Evolutionary conservation across 2,113 vertebrate species (phyloP), one percentile per base, ranked within the genome.

Genomic region (Cynoglossus semilaevis): DNA sequence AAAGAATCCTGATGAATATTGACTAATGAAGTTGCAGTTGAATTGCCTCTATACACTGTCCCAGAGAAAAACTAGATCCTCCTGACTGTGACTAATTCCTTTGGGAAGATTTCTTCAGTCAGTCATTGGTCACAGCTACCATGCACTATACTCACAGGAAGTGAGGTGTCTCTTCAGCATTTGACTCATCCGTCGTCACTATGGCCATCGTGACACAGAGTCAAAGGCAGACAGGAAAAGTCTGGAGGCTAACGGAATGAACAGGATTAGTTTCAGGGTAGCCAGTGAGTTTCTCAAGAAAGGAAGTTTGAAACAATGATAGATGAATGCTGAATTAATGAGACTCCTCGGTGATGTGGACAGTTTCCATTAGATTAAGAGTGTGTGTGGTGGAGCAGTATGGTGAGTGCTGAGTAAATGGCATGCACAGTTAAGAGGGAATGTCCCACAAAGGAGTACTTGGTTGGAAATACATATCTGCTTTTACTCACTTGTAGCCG

Each of bases 111-210:
- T 43, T 64, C 49, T 34, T 71, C 52, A 74, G 53, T 84, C 66
- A 66, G 55, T 78, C 34, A 56, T 70, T 16, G 9, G 40, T 62
- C 52, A 54, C 29, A 44, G 55, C 58, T 62, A 34, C 65, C 64
- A 66, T 73, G 68, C 72, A 77, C 52, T 34, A 72, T 55, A 51
- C 57, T 68, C 69, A 76, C 77, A 88, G 89, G 86, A 90, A 90
- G 86, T 85, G 84, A 83, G 83, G 80, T 70, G 79, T 84, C 86
- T 86, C 80, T 80, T 42, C 59, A 17, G 52, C 2, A 38, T 65
- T 76, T 89, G 84, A 90, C 77, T 90, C 88, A 86, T 80, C 76
- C 66, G 66, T 81, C 73, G 82, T 87, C 86, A 85, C 53, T 44
- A 72, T 76, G 63, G 82, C 81, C 57, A 36, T 71, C 61, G 77